Conservation (phyloP, 2,113 vertebrate species). For the Passerina amoena region DNA sequence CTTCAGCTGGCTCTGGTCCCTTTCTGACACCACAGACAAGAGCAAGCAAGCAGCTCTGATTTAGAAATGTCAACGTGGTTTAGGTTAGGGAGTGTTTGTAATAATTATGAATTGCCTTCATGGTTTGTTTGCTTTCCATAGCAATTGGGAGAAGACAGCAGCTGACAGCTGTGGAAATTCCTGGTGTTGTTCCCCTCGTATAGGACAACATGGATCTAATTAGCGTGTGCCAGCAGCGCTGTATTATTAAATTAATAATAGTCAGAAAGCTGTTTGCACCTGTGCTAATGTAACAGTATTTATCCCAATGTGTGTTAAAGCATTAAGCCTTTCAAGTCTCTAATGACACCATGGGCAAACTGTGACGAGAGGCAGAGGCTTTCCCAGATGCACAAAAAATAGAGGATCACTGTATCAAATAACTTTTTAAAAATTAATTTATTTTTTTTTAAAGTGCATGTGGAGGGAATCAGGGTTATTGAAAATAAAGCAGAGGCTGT, state of each 20-base stretch:
- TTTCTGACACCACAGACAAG: slow-evolving; percentile 27
- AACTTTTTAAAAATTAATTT: neutral
- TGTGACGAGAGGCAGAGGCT: rapidly evolving
- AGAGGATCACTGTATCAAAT: neutral
- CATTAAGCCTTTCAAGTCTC: neutral
- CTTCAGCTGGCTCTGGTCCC: neutral
- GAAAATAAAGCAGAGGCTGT: neutral
- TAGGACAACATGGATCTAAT: slow-evolving; percentile 9
- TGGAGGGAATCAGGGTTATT: neutral
- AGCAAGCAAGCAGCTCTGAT: slow-evolving; percentile 17
- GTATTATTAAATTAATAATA: slow-evolving; percentile 45
- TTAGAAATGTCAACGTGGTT: slow-evolving; percentile 47
- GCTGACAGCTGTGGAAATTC: slow-evolving; percentile 56
- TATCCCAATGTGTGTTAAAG: neutral
- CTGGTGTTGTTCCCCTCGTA: neutral
- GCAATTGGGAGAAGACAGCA: slow-evolving; percentile 38
- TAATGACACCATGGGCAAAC: neutral
- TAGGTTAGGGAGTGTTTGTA: slow-evolving; percentile 62
- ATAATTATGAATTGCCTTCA: slow-evolving; percentile 54
- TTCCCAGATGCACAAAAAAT: neutral
- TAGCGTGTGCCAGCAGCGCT: neutral
- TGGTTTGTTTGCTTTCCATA: slow-evolving; percentile 65
- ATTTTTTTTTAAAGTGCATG: neutral
- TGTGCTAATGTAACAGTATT: slow-evolving; percentile 21
- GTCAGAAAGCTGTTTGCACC: slow-evolving; percentile 44